Evolutionary conservation across 2,888 invertebrate species (phyloP).

Genomic region (Mesochorus sp.): DNA sequence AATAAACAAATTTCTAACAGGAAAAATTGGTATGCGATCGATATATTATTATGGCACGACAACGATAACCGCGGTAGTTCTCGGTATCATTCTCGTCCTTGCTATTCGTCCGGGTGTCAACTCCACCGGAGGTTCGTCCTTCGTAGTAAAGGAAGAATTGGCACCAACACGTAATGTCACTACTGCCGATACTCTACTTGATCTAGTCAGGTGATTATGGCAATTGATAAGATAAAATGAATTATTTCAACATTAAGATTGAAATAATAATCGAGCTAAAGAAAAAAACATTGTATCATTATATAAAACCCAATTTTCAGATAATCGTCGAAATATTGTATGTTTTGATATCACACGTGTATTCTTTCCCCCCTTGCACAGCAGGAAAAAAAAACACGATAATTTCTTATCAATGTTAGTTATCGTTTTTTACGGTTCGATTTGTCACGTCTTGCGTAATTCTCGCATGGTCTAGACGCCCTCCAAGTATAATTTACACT

Average conservation of each 20-base stretch:
- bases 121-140: slow-evolving; percentile 66
- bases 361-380: neutral
- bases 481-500: no score
- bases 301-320: neutral
- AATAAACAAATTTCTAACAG: slow-evolving; percentile 67
- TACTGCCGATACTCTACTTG: slow-evolving; percentile 88
- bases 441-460: no score
- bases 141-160: slow-evolving; percentile 59
- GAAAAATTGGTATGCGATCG: slow-evolving; percentile 86
- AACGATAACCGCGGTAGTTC: slow-evolving; percentile 87
- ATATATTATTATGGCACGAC: slow-evolving; percentile 88
- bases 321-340: neutral
- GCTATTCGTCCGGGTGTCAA: slow-evolving; percentile 85
- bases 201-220: slow-evolving; percentile 86
- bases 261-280: no score
- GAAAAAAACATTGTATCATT: neutral
- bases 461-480: no score
- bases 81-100: slow-evolving; percentile 88
- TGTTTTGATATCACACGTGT: neutral
- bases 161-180: slow-evolving; percentile 82
- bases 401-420: neutral
- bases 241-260: no score
- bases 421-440: neutral
- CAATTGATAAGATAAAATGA: neutral
- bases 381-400: neutral